Percentiles rank a stretch among this genome's conserved stretches.
Evolutionary conservation across 2,888 invertebrate genomes (phyloP).

Genomic region (Anticlea derivata): DNA sequence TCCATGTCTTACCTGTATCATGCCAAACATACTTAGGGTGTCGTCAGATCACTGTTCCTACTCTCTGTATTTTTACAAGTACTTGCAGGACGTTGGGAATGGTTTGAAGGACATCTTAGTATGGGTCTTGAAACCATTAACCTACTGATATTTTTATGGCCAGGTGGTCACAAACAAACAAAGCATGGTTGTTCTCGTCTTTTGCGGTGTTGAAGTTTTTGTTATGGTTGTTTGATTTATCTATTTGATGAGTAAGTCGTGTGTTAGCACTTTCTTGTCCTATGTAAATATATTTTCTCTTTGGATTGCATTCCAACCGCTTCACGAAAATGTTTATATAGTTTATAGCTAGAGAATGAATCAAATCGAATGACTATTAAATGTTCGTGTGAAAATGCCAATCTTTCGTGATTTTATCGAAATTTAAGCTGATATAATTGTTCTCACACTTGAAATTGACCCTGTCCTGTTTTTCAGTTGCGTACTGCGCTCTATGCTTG

Average conservation of each 20-base stretch:
- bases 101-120: too few species aligned
- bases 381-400: constrained; percentile 23
- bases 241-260: too few species aligned
- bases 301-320: neutral
- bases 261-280: too few species aligned
- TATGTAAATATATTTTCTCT: neutral
- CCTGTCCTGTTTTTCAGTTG: constrained; percentile 59
- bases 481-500: constrained; percentile 38
- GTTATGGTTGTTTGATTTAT: too few species aligned
- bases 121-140: too few species aligned
- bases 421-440: constrained; percentile 39
- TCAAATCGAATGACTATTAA: constrained; percentile 3
- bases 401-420: constrained; percentile 40
- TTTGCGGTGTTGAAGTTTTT: too few species aligned
- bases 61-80: too few species aligned
- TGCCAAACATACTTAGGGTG: neutral
- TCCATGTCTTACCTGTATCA: too few species aligned
- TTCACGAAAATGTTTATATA: neutral
- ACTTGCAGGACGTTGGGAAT: too few species aligned
- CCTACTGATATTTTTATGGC: too few species aligned
- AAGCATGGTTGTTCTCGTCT: too few species aligned
- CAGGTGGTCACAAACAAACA: too few species aligned
- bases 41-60: neutral
- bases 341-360: neutral
- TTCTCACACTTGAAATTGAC: constrained; percentile 70